phyloP scores from a whole-genome alignment of 2,113 vertebrate species.

The Petroica traversi region DNA sequence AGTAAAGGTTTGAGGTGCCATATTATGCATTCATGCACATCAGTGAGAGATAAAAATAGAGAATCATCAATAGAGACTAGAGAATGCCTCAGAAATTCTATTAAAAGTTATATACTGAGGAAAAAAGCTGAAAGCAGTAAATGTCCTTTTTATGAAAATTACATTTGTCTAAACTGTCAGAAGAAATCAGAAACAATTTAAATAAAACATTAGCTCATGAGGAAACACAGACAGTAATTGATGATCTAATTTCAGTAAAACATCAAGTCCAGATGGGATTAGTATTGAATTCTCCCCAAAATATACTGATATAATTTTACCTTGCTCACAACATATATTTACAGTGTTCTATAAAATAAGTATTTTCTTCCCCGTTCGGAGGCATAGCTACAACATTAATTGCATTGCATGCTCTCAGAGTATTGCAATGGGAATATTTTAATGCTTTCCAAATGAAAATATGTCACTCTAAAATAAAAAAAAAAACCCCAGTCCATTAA shows the following conservation, averaged over 20 bases:
- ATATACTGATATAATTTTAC: neutral
- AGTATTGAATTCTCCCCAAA: conserved; percentile 9
- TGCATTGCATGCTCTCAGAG: neutral
- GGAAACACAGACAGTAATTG: conserved; percentile 31
- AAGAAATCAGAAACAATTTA: conserved; percentile 44
- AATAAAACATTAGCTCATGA: conserved; percentile 45
- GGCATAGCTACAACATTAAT: neutral
- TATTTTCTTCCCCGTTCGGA: neutral
- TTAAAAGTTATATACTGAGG: neutral
- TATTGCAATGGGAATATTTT: neutral
- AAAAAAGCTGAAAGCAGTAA: neutral
- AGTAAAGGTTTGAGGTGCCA: neutral
- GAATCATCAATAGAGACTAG: neutral
- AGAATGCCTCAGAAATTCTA: neutral
- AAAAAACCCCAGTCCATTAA: neutral
- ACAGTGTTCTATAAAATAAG: neutral
- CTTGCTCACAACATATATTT: neutral
- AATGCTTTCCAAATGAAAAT: neutral
- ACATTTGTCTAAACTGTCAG: conserved; percentile 25
- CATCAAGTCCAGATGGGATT: neutral
- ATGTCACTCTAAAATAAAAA: neutral
- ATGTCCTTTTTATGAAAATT: conserved; percentile 32
- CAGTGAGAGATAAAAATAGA: neutral
- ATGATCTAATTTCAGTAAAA: conserved; percentile 49
- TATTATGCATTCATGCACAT: neutral